Evolutionary conservation across 2,888 invertebrate genomes (phyloP).

Genomic region (Chesias legatella): DNA sequence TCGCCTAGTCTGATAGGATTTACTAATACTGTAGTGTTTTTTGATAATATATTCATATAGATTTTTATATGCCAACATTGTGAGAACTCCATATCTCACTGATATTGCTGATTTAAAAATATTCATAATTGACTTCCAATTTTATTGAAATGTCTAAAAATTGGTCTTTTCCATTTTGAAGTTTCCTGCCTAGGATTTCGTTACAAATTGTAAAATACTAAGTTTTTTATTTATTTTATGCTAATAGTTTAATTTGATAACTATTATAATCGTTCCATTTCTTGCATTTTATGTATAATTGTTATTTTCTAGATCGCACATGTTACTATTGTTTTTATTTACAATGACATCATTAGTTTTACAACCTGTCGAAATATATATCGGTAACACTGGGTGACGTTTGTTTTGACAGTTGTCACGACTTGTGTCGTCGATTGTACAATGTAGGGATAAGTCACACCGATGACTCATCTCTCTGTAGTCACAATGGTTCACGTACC

Average conservation of each 20-base stretch:
- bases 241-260: slow-evolving; percentile 51
- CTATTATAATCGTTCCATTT: slow-evolving; percentile 69
- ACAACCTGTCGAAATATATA: slow-evolving; percentile 28
- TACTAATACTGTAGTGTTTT: slow-evolving; percentile 36
- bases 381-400: slow-evolving; percentile 14
- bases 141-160: slow-evolving; percentile 5
- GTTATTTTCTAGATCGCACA: slow-evolving; percentile 69
- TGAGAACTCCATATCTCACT: slow-evolving; percentile 16
- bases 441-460: slow-evolving; percentile 46
- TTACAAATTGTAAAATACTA: slow-evolving; percentile 57
- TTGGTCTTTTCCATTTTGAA: slow-evolving; percentile 18
- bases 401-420: slow-evolving; percentile 30
- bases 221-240: slow-evolving; percentile 60
- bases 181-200: slow-evolving; percentile 72
- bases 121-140: slow-evolving; percentile 8
- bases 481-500: slow-evolving; percentile 78
- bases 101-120: slow-evolving; percentile 8
- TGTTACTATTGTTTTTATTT: slow-evolving; percentile 62
- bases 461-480: slow-evolving; percentile 56
- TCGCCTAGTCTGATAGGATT: slow-evolving; percentile 44
- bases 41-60: slow-evolving; percentile 37
- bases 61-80: slow-evolving; percentile 33
- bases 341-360: slow-evolving; percentile 28
- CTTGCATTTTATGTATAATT: slow-evolving; percentile 75
- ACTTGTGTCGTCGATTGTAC: slow-evolving; percentile 36